Evolutionary conservation across 2,888 invertebrate species (phyloP), one percentile per base, ranked within the genome.

Genomic region (Pediacus dermestoides): DNA sequence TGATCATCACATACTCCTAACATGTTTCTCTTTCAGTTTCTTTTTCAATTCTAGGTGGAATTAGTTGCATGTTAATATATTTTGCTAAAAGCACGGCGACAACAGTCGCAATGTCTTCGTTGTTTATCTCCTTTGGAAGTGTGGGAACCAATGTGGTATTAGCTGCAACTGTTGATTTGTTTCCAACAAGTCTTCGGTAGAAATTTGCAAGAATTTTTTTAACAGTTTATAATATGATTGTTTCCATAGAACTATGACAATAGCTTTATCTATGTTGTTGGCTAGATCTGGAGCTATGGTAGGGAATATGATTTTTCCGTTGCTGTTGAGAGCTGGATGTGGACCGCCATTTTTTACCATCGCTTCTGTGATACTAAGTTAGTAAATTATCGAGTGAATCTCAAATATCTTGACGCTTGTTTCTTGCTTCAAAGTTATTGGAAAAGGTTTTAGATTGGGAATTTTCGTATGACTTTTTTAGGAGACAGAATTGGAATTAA

Each of bases 291-390:
- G 86, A 4, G 83, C 86, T 4, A 74, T 85, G 23, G 65, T 77
- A 2, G 87, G 86, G 2, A 85, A 86, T 48, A 66, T 86, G 28
- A 59, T 80, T 2, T 87, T 87, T 57, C 86, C 87, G 1, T 70
- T 78, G 13, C 72, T 87, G 30, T 71, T 87, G 26, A 67, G 74
- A 49, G 70, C 76, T 14, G 85, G 85, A 21, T 87, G 87, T 56
- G 66, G 80, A 16, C 82, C 84, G 11, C 85, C 86, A 2, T 87
- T 87, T 60, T 63, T 82, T 34, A 77, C 81, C 61, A 78, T 87
- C 37, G 78, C 79, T 3, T 58, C 70, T 3, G 76, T 80, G 12
- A 71, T 83, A 50, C 55, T 77, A 48, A 71, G 85, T 85, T 71
- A 70, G 55, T n/a, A n/a, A n/a, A n/a, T n/a, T n/a, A n/a, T n/a